A percentile compares a stretch with the other conserved stretches of the same genome.
Conservation (phyloP, 2,888 invertebrate genomes). For the Ophion costatus region DNA sequence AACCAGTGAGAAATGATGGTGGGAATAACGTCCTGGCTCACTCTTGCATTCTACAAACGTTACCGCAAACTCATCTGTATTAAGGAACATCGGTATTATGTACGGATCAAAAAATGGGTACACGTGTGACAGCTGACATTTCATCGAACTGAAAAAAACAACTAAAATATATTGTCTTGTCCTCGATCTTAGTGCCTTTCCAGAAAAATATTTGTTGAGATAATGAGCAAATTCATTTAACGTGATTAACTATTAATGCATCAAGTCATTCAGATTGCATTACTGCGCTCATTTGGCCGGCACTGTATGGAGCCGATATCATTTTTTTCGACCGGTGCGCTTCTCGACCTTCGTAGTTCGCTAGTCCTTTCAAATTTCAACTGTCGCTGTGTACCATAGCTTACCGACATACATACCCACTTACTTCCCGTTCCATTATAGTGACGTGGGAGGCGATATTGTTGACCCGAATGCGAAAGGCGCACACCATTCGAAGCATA, state of each 20-base stretch:
- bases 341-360: slow-evolving; percentile 1
- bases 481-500: slow-evolving; percentile 69
- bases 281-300: not conserved
- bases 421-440: slow-evolving; percentile 78
- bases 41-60: slow-evolving; percentile 14
- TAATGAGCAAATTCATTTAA: too few species aligned
- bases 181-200: too few species aligned
- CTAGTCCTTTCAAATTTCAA: not conserved
- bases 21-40: slow-evolving; percentile 73
- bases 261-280: not conserved
- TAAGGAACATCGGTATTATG: not conserved
- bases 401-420: slow-evolving; percentile 66
- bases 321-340: not conserved
- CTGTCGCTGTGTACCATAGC: not conserved
- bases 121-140: not conserved
- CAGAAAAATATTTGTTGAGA: not conserved
- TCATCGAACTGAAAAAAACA: not conserved
- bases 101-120: not conserved
- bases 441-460: slow-evolving; percentile 70
- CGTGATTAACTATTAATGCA: not conserved
- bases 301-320: not conserved
- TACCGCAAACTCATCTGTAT: slow-evolving; percentile 12
- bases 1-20: slow-evolving; percentile 76
- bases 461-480: slow-evolving; percentile 77
- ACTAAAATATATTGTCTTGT: not conserved